Evolutionary conservation across 1,140 invertebrate genomes (phyloP).

Genomic region (Carcinoscorpius rotundicauda): DNA sequence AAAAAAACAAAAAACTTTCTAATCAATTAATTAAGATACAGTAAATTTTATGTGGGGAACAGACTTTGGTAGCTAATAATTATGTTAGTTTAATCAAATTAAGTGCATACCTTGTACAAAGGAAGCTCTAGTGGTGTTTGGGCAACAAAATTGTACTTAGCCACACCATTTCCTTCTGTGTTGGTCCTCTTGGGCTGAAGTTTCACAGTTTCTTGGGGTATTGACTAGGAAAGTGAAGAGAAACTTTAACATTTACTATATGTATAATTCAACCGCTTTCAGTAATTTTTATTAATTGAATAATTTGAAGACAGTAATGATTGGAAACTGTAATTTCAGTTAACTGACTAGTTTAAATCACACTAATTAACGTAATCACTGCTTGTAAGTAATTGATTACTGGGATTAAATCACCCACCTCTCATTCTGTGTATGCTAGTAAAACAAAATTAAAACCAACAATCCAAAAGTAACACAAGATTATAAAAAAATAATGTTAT

Average conservation of each 20-base stretch:
- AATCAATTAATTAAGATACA: no score
- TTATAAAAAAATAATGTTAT: background rate
- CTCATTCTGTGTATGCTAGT: background rate
- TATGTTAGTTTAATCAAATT: background rate
- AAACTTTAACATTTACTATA: background rate
- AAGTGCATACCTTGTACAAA: conserved; percentile 51
- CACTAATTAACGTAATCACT: background rate
- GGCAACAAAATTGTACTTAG: conserved; percentile 83
- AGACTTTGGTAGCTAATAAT: background rate
- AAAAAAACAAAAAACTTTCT: no score
- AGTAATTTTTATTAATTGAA: background rate
- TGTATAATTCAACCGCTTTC: background rate
- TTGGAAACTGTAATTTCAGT: no score
- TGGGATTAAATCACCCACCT: background rate
- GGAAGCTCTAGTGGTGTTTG: conserved; percentile 81
- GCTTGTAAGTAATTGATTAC: background rate
- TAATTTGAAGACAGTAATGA: no score
- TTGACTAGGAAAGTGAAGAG: conserved; percentile 7
- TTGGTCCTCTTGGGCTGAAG: background rate
- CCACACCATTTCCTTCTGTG: conserved; percentile 65
- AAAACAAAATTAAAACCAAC: background rate
- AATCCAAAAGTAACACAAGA: background rate
- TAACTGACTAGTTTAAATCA: background rate
- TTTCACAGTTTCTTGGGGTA: conserved; percentile 10
- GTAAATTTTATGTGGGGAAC: no score